Percentiles rank a stretch among this genome's conserved stretches.
Conservation (phyloP, 2,888 invertebrate genomes). For the Calliscelio sp. region DNA sequence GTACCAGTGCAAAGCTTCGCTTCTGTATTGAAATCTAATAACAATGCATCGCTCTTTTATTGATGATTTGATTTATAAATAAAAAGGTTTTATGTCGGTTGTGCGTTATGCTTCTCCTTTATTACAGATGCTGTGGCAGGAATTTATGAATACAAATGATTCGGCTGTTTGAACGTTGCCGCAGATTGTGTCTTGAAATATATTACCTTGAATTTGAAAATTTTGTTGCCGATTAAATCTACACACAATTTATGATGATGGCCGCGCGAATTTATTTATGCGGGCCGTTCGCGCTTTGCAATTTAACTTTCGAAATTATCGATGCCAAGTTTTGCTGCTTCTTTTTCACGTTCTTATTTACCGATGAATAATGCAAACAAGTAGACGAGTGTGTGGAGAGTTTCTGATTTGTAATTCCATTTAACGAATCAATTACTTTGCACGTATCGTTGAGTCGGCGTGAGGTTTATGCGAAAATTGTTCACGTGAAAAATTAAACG, state of each 20-base stretch:
- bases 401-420: conserved; percentile 12
- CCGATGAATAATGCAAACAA: conserved; percentile 21
- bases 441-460: not conserved
- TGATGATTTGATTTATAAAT: conserved; percentile 19
- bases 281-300: not conserved
- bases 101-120: conserved; percentile 2
- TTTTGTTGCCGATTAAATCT: conserved; percentile 31
- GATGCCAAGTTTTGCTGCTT: conserved; percentile 12
- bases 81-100: conserved; percentile 17
- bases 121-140: conserved; percentile 17
- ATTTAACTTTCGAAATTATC: conserved; percentile 31
- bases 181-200: conserved; percentile 38
- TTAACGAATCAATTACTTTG: conserved; percentile 17
- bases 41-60: conserved; percentile 1
- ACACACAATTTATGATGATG: conserved; percentile 19
- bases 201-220: conserved; percentile 36
- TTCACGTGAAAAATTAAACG: not conserved
- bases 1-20: not conserved
- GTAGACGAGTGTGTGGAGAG: too few relatives aligned
- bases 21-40: too few relatives aligned
- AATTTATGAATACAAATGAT: conserved; percentile 47
- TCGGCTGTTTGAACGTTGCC: conserved; percentile 20
- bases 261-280: conserved; percentile 16
- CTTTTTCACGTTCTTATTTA: not conserved
- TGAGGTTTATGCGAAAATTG: not conserved